Evolutionary conservation across 2,797 vertebrate species (phyloP).

Genomic region (Etheostoma nigrum): DNA sequence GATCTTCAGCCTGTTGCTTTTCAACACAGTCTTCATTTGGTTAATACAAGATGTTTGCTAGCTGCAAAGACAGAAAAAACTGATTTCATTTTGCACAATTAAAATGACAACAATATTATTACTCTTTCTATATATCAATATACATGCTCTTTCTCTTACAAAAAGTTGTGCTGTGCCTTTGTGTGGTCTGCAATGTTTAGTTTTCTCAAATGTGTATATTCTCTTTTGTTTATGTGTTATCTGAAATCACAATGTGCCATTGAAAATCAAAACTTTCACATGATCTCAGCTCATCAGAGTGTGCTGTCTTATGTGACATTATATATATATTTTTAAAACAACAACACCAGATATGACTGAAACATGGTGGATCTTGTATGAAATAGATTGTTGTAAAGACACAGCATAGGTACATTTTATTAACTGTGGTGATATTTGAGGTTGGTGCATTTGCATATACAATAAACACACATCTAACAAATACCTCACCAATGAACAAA

Average conservation of each 20-base stretch:
- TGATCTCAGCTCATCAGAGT: background rate
- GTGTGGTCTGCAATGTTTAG: background rate
- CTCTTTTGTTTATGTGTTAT: background rate
- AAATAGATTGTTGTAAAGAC: background rate
- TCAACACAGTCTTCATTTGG: background rate
- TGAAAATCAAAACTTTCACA: background rate
- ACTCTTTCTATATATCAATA: background rate
- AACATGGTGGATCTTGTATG: background rate
- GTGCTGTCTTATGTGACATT: too few species aligned
- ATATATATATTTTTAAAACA: background rate
- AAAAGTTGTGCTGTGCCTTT: background rate
- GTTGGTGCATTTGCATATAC: background rate
- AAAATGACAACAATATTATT: background rate
- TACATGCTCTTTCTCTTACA: background rate
- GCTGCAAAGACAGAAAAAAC: background rate
- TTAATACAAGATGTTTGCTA: background rate
- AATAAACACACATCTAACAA: background rate
- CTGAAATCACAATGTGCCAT: background rate
- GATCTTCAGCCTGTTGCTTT: conserved; percentile 9
- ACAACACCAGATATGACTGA: background rate
- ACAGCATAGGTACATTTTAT: background rate
- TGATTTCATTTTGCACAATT: background rate
- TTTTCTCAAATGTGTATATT: background rate
- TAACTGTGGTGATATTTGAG: background rate
- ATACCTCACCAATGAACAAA: background rate